Evolutionary conservation across 2,113 vertebrate species (phyloP).

Genomic region (Rhinolophus sinicus): DNA sequence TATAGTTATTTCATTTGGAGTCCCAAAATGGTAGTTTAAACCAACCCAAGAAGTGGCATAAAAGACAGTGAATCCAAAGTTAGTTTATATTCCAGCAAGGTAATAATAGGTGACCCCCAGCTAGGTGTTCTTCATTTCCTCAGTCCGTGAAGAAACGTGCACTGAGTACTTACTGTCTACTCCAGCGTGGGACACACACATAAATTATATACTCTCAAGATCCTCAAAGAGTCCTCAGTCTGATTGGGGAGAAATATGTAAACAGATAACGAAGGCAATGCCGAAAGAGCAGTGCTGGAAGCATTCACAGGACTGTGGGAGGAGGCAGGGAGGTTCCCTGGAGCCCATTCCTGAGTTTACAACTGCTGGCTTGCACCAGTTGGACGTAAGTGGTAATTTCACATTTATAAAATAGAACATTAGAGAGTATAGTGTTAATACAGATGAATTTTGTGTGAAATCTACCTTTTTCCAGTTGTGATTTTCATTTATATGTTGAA

Average conservation of each 20-base stretch:
- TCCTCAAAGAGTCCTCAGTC: neutral
- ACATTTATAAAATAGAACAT: neutral
- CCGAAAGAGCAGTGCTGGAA: neutral
- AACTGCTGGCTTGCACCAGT: neutral
- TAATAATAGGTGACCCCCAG: neutral
- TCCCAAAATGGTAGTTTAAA: conserved; percentile 49
- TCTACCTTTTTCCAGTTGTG: neutral
- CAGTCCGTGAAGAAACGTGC: fast-evolving
- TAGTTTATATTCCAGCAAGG: neutral
- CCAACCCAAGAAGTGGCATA: neutral
- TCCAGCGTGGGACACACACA: neutral
- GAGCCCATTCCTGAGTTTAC: neutral
- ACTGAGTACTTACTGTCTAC: neutral
- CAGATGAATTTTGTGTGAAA: neutral
- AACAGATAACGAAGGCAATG: neutral
- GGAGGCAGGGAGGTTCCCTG: neutral
- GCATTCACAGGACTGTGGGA: neutral
- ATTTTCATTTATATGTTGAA: conserved; percentile 45
- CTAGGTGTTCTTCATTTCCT: neutral
- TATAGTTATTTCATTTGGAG: conserved; percentile 55
- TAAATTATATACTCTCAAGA: neutral
- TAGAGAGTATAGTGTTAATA: neutral
- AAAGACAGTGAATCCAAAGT: neutral
- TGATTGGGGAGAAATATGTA: neutral
- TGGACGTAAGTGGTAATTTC: neutral